Evolutionary conservation across 2,888 invertebrate genomes (phyloP).

Genomic region (Trichogramma dendrolimi): DNA sequence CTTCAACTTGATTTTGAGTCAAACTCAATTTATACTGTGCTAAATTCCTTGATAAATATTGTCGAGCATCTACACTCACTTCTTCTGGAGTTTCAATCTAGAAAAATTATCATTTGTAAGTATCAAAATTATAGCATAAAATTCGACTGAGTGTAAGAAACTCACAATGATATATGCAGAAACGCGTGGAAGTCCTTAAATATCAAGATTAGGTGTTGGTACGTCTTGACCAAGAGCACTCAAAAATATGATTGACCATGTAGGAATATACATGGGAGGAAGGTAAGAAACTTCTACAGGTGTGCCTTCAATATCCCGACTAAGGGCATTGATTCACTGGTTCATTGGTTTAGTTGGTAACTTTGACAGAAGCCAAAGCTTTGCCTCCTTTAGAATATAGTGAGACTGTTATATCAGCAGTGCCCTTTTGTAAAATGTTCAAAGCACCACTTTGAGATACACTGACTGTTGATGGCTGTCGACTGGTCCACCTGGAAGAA

Average conservation of each 20-base stretch:
- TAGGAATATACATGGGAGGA: conserved; percentile 49
- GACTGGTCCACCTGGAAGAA: conserved; percentile 69
- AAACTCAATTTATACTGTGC: conserved; percentile 44
- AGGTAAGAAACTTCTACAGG: conserved; percentile 47
- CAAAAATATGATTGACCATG: conserved; percentile 54
- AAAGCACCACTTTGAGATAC: too few species aligned
- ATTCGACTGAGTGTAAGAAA: too few species aligned
- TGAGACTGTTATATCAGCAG: too few species aligned
- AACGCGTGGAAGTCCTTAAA: conserved; percentile 57
- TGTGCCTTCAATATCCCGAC: conserved; percentile 44
- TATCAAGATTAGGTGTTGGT: conserved; percentile 41
- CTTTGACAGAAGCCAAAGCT: too few species aligned
- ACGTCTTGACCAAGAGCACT: conserved; percentile 33
- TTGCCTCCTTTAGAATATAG: too few species aligned
- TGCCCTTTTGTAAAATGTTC: too few species aligned
- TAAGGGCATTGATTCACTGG: conserved; percentile 47
- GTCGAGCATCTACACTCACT: conserved; percentile 39
- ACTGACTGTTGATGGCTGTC: conserved; percentile 60
- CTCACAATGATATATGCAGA: too few species aligned
- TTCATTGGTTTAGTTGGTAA: too few species aligned
- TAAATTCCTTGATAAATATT: conserved; percentile 36
- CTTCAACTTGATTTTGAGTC: conserved; percentile 43
- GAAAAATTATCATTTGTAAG: conserved; percentile 45
- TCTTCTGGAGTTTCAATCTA: too few species aligned
- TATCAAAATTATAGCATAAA: conserved; percentile 24